Evolutionary conservation across 2,888 invertebrate genomes (phyloP), one percentile per base, ranked within the genome.

Genomic region (Drosophila meridiana): DNA sequence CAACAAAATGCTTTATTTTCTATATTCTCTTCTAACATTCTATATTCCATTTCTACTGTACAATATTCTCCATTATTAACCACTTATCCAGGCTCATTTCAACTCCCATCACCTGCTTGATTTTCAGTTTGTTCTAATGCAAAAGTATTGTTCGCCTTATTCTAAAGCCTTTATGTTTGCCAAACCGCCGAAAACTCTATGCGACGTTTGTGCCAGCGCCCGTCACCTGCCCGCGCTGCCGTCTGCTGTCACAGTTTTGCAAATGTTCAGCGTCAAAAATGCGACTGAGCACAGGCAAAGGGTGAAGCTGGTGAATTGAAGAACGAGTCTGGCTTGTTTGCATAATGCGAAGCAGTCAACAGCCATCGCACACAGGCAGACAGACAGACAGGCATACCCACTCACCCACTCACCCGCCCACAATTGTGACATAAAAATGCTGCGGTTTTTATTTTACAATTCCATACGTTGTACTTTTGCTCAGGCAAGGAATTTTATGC

Each of bases 361-460:
- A 68, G 45, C 38, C 28, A 28, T 3, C 43, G 20, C 45, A 36
- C 45, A 45, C 28, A 65, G 34, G 2, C 4, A 20, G n/a, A 2
- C 6, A 52, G 34, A 53, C 56, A 42, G 47, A 47, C 28, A 47
- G 47, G 7, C 55, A 45, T 20, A 20, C 20, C 20, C 20, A n/a
- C n/a, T 20, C 38, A 53, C 63, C 61, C 43, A 34, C 34, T 7
- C 57, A 36, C 13, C 11, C 53, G 26, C 69, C 48, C 14, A 47
- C 38, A 65, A 42, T 57, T 43, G 34, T 45, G 58, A 56, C 53
- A 82, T 73, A 57, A 71, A 76, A 67, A 65, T 71, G 76, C 82
- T 78, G 89, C 76, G 87, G 89, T 82, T 82, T 83, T 85, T 86
- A 75, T 85, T 90, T 82, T 73, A 64, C 86, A 85, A 88, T 85